phyloP scores from a whole-genome alignment of 30 jellyfish, hydroid and myxozoan genomes.

The Cassiopea xamachana region DNA sequence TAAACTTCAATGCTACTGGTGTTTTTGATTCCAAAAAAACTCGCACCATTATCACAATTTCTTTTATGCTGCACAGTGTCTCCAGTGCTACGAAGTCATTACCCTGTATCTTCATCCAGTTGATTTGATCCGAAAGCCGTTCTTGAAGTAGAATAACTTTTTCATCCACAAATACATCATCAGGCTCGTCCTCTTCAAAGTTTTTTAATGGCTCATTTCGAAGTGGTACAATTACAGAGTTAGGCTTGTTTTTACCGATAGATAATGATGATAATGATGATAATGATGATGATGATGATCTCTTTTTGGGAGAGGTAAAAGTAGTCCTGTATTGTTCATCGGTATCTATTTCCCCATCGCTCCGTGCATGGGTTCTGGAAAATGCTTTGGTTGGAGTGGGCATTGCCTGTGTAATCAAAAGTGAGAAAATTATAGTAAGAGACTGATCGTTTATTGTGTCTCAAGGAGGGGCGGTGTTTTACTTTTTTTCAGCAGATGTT shows the following conservation, averaged over 20 bases:
- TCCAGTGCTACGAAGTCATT: conserved; percentile 74
- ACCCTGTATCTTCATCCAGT: conserved; percentile 68
- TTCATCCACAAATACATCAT: conserved; percentile 10
- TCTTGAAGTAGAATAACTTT: neutral
- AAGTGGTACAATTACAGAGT: conserved; percentile 33
- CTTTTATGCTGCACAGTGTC: conserved; percentile 52
- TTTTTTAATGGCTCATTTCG: neutral
- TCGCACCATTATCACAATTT: conserved; percentile 16
- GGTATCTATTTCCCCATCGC: conserved; percentile 47
- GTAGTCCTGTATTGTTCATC: conserved; percentile 10
- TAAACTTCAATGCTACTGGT: conserved; percentile 62
- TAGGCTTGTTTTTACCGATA: conserved; percentile 18
- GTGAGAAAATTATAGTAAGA: neutral
- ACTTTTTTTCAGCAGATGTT: too few species aligned
- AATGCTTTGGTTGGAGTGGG: conserved; percentile 40
- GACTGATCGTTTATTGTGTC: too few species aligned
- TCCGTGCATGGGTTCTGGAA: neutral
- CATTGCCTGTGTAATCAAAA: neutral
- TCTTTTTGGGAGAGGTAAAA: conserved; percentile 7
- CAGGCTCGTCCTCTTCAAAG: conserved; percentile 24
- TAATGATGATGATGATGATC: conserved; percentile 13
- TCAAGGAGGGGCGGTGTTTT: too few species aligned
- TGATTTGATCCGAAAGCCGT: conserved; percentile 47
- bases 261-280: conserved; percentile 17
- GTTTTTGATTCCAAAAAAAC: conserved; percentile 22